These are phyloP conservation scores for Microctenopoma steveboyesi DNA, from an alignment of 2,797 vertebrate genomes.

Conservation along the genomic window DNA sequence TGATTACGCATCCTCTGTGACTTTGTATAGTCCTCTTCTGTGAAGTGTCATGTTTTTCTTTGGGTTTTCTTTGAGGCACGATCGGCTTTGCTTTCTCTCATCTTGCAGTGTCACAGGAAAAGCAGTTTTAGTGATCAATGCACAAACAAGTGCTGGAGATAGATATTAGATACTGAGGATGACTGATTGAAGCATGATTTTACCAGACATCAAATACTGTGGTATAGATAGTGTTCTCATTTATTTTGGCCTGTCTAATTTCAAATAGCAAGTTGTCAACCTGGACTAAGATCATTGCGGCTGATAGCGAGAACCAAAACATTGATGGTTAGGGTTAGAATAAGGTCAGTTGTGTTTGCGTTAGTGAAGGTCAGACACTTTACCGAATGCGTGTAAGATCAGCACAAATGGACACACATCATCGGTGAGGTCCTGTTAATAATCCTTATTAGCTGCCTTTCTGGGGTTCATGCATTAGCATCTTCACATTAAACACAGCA, in stretches of 20 bases:
- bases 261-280: neutral
- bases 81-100: neutral
- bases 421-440: too few relatives aligned
- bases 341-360: too few relatives aligned
- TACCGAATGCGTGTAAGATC: too few relatives aligned
- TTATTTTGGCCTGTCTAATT: conserved; percentile 10
- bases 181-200: too few relatives aligned
- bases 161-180: neutral
- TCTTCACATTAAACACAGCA: too few relatives aligned
- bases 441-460: too few relatives aligned
- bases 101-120: neutral
- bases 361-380: too few relatives aligned
- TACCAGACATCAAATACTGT: neutral
- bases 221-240: neutral
- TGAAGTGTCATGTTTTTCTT: neutral
- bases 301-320: too few relatives aligned
- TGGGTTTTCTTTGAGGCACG: neutral
- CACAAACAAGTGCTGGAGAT: conserved; percentile 6
- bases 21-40: neutral
- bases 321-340: too few relatives aligned
- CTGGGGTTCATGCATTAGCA: too few relatives aligned
- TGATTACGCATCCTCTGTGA: neutral
- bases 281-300: too few relatives aligned
- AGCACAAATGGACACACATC: too few relatives aligned
- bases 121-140: conserved; percentile 10